Percentiles rank a stretch among this genome's conserved stretches.
These are phyloP conservation scores for Cacatua alba DNA, from an alignment of 2,113 vertebrate species.

Conservation along the genomic window DNA sequence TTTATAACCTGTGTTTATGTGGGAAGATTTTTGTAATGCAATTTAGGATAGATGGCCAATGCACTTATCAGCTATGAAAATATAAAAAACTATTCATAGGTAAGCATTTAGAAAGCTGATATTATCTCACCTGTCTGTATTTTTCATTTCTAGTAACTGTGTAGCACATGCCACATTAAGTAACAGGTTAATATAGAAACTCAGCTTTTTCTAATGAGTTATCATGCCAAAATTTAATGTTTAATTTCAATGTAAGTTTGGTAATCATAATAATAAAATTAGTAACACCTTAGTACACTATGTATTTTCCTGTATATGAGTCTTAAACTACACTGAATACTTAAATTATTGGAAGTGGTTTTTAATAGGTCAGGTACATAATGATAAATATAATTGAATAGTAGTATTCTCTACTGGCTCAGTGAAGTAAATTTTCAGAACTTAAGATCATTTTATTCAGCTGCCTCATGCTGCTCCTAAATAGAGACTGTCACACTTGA, in stretches of 20 bases:
- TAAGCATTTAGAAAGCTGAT: background rate
- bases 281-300: background rate
- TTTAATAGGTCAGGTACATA: background rate
- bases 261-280: background rate
- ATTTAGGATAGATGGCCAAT: background rate
- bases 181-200: background rate
- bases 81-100: background rate
- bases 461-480: background rate
- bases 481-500: background rate
- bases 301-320: background rate
- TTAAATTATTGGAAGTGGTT: background rate
- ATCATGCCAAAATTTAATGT: background rate
- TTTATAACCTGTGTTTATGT: background rate
- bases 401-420: background rate
- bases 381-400: background rate
- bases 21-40: background rate
- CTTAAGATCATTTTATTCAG: background rate
- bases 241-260: background rate
- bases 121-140: background rate
- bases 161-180: background rate
- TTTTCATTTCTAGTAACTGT: background rate
- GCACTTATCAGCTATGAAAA: too few species aligned
- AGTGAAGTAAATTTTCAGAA: background rate
- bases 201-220: background rate
- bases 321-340: background rate